Evolutionary conservation across 2,888 invertebrate genomes (phyloP).

Genomic region (Meiosimyza decipiens): DNA sequence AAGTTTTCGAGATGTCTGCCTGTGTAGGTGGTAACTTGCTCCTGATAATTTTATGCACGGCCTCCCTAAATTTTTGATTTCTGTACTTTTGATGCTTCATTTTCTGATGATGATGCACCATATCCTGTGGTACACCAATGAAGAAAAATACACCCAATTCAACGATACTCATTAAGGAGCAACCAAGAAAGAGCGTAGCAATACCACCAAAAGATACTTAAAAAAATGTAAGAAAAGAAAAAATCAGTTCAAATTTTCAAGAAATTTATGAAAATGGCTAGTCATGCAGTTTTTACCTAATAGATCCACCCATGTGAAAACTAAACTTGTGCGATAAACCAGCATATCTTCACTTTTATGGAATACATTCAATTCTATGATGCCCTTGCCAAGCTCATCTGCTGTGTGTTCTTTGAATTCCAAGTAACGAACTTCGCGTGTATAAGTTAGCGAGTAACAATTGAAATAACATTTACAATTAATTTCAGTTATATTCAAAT

Average conservation of each 20-base stretch:
- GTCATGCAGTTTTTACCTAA: conserved; percentile 57
- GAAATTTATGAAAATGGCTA: too few species aligned
- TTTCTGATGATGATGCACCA: conserved; percentile 5
- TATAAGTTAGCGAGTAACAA: conserved; percentile 44
- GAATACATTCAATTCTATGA: conserved; percentile 40
- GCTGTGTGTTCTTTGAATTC: too few species aligned
- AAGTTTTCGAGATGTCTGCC: too few species aligned
- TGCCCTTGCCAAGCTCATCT: too few species aligned
- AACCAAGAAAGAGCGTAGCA: conserved; percentile 68
- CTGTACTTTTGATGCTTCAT: too few species aligned
- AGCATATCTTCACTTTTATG: conserved; percentile 60
- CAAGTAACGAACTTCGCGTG: too few species aligned
- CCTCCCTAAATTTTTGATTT: too few species aligned
- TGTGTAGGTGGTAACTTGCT: too few species aligned
- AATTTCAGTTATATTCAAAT: conserved; percentile 49
- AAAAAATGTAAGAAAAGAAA: conserved; percentile 24
- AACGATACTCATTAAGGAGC: conserved; percentile 67
- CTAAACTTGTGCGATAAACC: conserved; percentile 65
- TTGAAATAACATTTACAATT: conserved; percentile 60
- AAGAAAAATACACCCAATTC: conserved; percentile 65
- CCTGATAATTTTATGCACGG: too few species aligned
- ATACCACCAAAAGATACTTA: conserved; percentile 68
- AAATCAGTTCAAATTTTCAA: background rate
- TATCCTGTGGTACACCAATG: conserved; percentile 53
- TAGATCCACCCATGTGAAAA: conserved; percentile 66